Percentiles rank a stretch among this genome's conserved stretches.
Conservation (phyloP, 2,888 invertebrate species). For the Drosophila paramelanica region DNA sequence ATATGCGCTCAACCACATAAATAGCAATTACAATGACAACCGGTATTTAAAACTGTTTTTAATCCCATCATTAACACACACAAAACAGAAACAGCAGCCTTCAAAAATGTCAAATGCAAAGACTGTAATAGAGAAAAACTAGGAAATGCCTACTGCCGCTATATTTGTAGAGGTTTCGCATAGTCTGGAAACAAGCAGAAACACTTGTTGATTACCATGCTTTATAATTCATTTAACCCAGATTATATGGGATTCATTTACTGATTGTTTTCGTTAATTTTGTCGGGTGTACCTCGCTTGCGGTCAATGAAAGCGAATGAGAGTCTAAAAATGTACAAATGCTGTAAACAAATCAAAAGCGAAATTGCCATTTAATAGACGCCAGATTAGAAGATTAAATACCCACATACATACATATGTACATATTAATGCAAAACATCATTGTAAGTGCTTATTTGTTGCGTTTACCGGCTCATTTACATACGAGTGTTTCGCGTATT, state of each 20-base stretch:
- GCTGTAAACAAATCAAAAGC: constrained; percentile 8
- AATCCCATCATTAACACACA: constrained; percentile 55
- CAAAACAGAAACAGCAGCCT: constrained; percentile 15
- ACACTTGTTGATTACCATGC: neutral
- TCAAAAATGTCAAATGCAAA: constrained; percentile 26
- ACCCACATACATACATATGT: neutral
- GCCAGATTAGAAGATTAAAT: neutral
- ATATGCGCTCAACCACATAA: constrained; percentile 42
- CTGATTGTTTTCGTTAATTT: constrained; percentile 4
- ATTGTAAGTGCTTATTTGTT: neutral
- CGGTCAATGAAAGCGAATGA: neutral
- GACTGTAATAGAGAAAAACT: neutral
- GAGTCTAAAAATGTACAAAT: neutral
- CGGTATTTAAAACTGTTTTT: constrained; percentile 69
- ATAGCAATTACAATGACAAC: constrained; percentile 69
- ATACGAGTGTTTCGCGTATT: neutral
- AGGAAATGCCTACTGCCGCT: neutral
- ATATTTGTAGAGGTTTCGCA: neutral
- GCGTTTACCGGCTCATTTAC: neutral
- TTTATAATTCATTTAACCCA: neutral
- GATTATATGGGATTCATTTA: neutral
- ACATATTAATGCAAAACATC: neutral
- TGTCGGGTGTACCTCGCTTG: constrained; percentile 30
- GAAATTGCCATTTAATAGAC: constrained; percentile 2
- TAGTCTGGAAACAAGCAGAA: too few species aligned